phyloP scores from a whole-genome alignment of 2,888 invertebrate genomes.

The Deilephila porcellus region DNA sequence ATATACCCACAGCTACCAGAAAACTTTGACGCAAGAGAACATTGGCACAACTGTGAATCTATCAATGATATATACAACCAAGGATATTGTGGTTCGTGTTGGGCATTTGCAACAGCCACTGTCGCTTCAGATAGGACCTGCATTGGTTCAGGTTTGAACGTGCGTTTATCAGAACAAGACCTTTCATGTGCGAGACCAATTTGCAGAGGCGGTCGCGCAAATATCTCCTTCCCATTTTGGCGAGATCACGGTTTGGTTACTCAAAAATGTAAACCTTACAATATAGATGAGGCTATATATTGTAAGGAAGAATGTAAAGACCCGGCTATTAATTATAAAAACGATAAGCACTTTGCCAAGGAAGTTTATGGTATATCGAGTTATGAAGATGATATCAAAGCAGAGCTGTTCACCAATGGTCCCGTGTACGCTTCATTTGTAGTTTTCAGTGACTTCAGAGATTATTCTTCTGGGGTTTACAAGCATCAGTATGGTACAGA shows the following conservation, averaged over 20 bases:
- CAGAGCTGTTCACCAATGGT: background rate
- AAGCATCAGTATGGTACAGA: background rate
- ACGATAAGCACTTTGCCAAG: conserved; percentile 6
- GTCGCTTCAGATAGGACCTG: conserved; percentile 4
- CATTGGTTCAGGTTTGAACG: background rate
- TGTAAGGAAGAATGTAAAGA: background rate
- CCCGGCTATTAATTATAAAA: background rate
- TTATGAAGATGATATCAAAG: background rate
- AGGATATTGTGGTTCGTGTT: background rate
- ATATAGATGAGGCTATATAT: background rate
- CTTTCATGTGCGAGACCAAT: background rate
- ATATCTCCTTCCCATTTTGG: background rate
- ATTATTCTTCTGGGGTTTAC: background rate
- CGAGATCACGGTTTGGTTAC: background rate
- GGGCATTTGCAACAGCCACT: background rate
- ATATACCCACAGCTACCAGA: background rate
- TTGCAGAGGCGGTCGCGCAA: background rate
- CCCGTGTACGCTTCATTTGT: background rate
- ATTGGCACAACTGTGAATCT: background rate
- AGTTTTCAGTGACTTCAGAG: background rate
- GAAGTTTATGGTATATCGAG: background rate
- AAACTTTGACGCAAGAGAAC: conserved; percentile 7
- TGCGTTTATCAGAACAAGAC: conserved; percentile 13
- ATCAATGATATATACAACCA: conserved; percentile 6
- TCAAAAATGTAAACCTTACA: background rate